phyloP scores from a whole-genome alignment of 2,888 invertebrate species.

The Seladonia tumulorum region DNA sequence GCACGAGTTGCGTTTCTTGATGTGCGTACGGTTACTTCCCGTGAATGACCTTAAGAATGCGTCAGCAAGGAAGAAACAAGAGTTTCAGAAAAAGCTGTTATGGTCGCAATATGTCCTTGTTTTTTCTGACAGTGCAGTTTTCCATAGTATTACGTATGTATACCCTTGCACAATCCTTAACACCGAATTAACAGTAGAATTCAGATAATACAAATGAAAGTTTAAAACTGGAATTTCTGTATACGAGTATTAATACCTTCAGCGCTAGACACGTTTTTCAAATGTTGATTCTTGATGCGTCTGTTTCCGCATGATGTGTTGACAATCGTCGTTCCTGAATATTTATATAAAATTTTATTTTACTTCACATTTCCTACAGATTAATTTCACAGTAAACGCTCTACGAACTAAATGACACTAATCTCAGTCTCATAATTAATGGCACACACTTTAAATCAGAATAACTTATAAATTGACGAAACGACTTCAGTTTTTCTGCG shows the following conservation, averaged over 20 bases:
- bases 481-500: no score
- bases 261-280: not conserved
- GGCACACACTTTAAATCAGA: no score
- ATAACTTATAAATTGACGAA: no score
- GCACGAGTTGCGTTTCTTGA: not conserved
- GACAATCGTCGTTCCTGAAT: no score
- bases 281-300: not conserved
- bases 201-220: not conserved
- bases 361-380: no score
- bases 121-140: not conserved
- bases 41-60: conserved; percentile 12
- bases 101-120: not conserved
- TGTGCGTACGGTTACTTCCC: conserved; percentile 29
- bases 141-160: no score
- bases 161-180: not conserved
- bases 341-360: no score
- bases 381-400: no score
- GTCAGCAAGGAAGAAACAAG: not conserved
- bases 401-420: no score
- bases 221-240: not conserved
- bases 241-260: not conserved
- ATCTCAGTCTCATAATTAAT: no score
- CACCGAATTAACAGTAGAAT: not conserved
- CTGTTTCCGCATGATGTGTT: no score
- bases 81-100: not conserved